These are phyloP conservation scores for Crepidodera aurea DNA, from an alignment of 2,888 invertebrate species.

Conservation along the genomic window DNA sequence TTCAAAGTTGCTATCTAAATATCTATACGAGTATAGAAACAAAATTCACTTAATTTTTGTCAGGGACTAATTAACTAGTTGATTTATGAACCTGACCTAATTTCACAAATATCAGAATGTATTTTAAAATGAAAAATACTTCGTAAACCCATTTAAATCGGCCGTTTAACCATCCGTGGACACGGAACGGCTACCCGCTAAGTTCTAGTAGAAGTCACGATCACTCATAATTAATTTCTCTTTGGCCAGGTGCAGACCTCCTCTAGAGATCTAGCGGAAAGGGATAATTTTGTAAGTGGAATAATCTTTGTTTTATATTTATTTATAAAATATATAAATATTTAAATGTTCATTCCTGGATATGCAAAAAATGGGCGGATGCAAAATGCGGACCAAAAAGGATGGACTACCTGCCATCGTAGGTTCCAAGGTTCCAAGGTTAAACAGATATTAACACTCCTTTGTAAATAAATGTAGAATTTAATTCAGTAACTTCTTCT, in stretches of 20 bases:
- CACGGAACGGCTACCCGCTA: constrained; percentile 30
- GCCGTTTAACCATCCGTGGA: constrained; percentile 22
- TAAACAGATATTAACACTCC: too few species aligned
- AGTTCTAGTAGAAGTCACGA: constrained; percentile 48
- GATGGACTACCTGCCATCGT: too few species aligned
- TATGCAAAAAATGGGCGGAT: too few species aligned
- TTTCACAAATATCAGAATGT: not conserved
- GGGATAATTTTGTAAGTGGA: not conserved
- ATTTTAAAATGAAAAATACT: constrained; percentile 22
- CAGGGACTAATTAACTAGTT: not conserved
- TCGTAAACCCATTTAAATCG: constrained; percentile 23
- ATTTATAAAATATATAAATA: too few species aligned
- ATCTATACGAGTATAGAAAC: too few species aligned
- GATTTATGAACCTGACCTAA: constrained; percentile 15
- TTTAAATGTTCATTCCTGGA: too few species aligned
- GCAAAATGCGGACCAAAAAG: too few species aligned
- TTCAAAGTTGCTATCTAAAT: too few species aligned
- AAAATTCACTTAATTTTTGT: too few species aligned
- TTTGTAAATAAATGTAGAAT: too few species aligned
- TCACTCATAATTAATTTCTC: constrained; percentile 52
- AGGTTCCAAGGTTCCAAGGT: too few species aligned
- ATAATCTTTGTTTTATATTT: not conserved
- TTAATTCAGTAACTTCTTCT: too few species aligned
- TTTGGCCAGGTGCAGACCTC: constrained; percentile 52
- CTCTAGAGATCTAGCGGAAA: constrained; percentile 35